Evolutionary conservation across 1,140 invertebrate species (phyloP).

Genomic region (Chironomus striatipennis): DNA sequence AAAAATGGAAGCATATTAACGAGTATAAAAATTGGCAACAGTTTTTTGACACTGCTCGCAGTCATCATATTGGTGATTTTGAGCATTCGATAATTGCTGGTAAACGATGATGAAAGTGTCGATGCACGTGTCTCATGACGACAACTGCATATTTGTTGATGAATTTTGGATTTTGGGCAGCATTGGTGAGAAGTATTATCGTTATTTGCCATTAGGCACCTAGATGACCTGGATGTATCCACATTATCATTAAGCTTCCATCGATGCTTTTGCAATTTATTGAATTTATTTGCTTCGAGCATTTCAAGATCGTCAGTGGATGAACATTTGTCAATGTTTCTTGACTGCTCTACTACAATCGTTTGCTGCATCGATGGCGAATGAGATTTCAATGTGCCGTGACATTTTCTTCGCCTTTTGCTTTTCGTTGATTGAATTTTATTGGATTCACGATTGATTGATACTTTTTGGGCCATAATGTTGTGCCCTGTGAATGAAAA

Average conservation of each 20-base stretch:
- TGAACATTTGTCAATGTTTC: background rate
- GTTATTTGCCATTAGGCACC: background rate
- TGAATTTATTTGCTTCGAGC: background rate
- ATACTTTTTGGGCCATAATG: background rate
- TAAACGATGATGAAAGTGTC: background rate
- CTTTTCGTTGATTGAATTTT: background rate
- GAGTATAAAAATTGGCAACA: slow-evolving; percentile 24
- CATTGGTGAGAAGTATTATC: background rate
- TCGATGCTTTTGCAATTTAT: background rate
- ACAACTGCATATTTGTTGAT: background rate
- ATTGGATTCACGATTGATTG: background rate
- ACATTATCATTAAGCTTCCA: background rate
- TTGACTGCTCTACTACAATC: background rate
- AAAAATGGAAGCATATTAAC: slow-evolving; percentile 22
- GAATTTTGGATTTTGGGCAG: background rate
- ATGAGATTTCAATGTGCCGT: background rate
- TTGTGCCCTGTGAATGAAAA: background rate
- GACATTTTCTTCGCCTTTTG: background rate
- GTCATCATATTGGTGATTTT: background rate
- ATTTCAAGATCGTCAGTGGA: background rate
- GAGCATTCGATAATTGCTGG: slow-evolving; percentile 10
- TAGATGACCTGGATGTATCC: background rate
- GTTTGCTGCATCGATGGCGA: background rate
- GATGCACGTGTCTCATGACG: background rate
- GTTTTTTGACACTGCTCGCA: background rate